Conservation (phyloP, 2,113 vertebrate species). For the Oreochromis tanganicae region DNA sequence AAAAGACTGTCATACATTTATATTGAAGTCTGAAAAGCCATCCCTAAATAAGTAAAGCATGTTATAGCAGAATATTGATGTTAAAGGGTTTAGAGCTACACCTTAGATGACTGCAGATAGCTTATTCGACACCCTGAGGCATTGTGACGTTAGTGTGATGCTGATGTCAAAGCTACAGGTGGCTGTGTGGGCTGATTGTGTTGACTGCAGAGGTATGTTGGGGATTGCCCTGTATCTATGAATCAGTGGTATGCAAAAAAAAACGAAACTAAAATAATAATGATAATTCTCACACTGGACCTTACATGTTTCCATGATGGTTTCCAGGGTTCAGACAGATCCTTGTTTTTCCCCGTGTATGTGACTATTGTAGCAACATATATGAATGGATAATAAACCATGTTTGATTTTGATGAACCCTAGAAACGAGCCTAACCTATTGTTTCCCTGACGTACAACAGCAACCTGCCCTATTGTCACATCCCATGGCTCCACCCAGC, state of each 20-base stretch:
- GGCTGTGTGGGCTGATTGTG: conserved; percentile 30
- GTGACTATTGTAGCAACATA: background rate
- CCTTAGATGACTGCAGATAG: background rate
- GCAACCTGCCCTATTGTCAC: conserved; percentile 82
- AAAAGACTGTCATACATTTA: background rate
- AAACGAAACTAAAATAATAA: background rate
- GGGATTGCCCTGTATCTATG: conserved; percentile 27
- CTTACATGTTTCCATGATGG: background rate
- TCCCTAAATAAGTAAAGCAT: background rate
- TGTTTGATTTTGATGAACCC: background rate
- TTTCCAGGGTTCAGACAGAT: background rate
- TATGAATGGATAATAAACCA: background rate
- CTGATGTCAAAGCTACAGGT: conserved; percentile 13
- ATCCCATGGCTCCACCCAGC: conserved; percentile 97
- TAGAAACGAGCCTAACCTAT: background rate
- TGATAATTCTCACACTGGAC: conserved; percentile 13
- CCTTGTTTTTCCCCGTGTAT: background rate
- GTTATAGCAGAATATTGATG: background rate
- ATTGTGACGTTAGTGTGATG: background rate
- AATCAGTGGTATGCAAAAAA: background rate
- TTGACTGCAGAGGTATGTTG: conserved; percentile 21
- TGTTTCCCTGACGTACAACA: conserved; percentile 57
- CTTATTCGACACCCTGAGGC: background rate
- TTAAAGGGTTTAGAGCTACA: background rate
- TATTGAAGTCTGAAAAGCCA: background rate